Evolutionary conservation across 2,113 vertebrate genomes (phyloP), one percentile per base, ranked within the genome.

Genomic region (Heptranchias perlo): DNA sequence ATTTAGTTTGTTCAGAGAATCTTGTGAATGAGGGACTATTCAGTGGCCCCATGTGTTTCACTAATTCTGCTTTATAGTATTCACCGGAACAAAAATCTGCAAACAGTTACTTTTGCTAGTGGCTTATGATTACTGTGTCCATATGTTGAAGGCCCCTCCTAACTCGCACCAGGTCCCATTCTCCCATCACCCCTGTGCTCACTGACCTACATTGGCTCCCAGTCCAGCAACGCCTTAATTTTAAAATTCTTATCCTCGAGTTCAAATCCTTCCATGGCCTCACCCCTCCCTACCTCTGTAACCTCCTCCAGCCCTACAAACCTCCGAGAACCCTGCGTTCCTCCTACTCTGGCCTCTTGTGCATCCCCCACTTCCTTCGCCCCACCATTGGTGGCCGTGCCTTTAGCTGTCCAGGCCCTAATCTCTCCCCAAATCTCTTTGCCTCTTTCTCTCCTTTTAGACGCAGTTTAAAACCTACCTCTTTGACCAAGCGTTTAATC

Each of bases 1-100:
- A 49, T 73, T 49, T 39, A 95, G 94, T 69, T 95, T 47, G 94
- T 52, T 95, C 94, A 95, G 47, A 49, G 44, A 67, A 69, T 95
- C 64, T 95, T 69, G 35, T 47, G 39, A 69, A 69, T 47, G 65
- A 67, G 47, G 28, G 31, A 73, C 52, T 69, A 13, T 52, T 52
- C 44, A 49, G 65, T 28, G 65, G 39, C n/a, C 47, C 94, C 64
- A 95, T 49, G 65, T 95, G 94, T 95, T 95, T 95, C 28, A 39
- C 44, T 47, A 52, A 93, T 23, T 93, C 89, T 39, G 89, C 18
- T 73, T 28, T 67, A 52, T 25, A 95, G 21, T 94, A 21, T 65
- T 25, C 23, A 47, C 31, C 8, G 16, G 89, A 93, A 21, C 58
- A 64, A 69, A 95, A 95, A 95, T 49, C 65, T 67, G 65, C 94